Base-by-base conservation (phyloP, 2,113 vertebrate genomes). In the Todiramphus chloris region DNA sequence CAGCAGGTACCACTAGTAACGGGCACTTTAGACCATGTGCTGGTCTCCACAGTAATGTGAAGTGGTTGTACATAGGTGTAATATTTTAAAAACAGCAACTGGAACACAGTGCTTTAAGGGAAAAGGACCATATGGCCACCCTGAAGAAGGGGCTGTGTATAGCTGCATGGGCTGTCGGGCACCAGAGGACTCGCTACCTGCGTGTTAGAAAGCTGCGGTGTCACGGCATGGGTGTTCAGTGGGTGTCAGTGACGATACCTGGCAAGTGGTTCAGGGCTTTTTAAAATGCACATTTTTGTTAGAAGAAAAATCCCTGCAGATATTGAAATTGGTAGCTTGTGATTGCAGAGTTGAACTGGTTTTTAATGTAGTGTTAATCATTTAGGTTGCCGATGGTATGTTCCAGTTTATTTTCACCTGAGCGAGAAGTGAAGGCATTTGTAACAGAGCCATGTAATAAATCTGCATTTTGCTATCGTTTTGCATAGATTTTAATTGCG, bases 401-500 rank as follows among this genome's bases (percentile, higher is more conserved):
- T 75, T 77, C 20, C 35, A 27, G 2, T 83, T 94, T 93, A 16
- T 83, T 89, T 94, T 93, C 72, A 91, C 48, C 41, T 76, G 31
- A 94, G n/a, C 66, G 56, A 80, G 91, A 90, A 79, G 51, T 78
- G 78, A 93, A 73, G 35, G 55, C 48, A 63, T 86, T 94, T 96
- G 87, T 93, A 93, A 93, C 59, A 56, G 80, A 88, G 64, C 64
- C 33, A 19, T 10, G 14, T 92, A 90, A 95, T 92, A 90, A 91
- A 89, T 44, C 64, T 69, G 56, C 37, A 31, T 82, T 93, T 95
- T 92, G 56, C 50, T 87, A 41, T 81, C 14, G 56, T 87, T 96
- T 79, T 58, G 37, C 33, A 51, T 62, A 80, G 37, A 69, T 85
- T 91, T 93, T 33, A 70, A 30, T 75, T 50, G 75, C 76, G 62